Percentiles rank a stretch among this genome's conserved stretches.
Conservation (phyloP, 2,113 vertebrate genomes). For the Turnix velox region DNA sequence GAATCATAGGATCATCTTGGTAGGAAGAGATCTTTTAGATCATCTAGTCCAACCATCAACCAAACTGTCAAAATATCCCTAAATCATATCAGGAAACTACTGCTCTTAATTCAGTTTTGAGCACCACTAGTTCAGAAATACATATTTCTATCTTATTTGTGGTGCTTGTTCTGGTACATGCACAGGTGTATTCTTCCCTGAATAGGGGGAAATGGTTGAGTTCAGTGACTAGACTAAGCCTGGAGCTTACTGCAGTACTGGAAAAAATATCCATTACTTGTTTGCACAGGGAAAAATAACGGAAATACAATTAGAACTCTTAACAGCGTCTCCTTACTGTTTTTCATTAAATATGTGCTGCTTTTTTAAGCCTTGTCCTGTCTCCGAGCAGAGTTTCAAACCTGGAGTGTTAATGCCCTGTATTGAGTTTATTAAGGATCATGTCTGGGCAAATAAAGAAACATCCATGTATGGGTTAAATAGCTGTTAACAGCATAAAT, state of each 20-base stretch:
- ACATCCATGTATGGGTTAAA: not conserved
- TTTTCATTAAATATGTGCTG: not conserved
- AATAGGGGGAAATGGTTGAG: fast-evolving
- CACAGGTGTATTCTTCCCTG: not conserved
- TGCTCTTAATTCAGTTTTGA: not conserved
- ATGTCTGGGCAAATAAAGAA: not conserved
- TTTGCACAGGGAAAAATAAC: fast-evolving
- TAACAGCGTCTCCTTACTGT: not conserved
- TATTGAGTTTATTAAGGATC: not conserved
- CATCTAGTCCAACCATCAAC: too few species aligned
- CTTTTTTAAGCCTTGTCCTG: not conserved
- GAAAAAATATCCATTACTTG: not conserved
- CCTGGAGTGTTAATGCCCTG: not conserved
- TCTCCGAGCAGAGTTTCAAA: not conserved
- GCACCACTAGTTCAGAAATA: not conserved
- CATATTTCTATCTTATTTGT: not conserved
- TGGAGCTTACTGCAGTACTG: not conserved
- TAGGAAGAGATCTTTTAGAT: too few species aligned
- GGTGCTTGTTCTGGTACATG: not conserved
- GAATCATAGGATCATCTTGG: too few species aligned
- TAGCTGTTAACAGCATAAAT: conserved; percentile 5
- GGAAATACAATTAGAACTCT: not conserved
- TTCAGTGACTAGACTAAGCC: not conserved
- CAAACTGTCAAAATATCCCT: too few species aligned
- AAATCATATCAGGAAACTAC: too few species aligned